A percentile compares a stretch with the other conserved stretches of the same genome.
Conservation (phyloP, 2,113 vertebrate species). For the Oncorhynchus gorbuscha region DNA sequence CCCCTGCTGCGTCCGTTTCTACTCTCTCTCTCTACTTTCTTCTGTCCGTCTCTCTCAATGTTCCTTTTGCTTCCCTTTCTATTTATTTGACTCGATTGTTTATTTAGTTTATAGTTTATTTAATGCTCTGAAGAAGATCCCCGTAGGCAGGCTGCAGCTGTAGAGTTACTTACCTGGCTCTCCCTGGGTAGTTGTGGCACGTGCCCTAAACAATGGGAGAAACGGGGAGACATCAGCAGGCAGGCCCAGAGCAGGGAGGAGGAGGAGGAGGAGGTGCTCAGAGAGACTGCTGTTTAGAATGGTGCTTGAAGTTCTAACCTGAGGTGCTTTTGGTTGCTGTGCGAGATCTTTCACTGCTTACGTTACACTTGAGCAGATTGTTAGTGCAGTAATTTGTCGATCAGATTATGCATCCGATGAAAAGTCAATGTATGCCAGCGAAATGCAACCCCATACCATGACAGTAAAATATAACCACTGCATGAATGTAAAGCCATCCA, state of each 20-base stretch:
- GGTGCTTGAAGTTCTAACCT: neutral
- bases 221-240: neutral
- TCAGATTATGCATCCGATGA: no score
- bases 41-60: neutral
- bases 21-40: neutral
- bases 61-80: neutral
- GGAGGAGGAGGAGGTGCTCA: neutral
- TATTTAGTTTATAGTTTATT: no score
- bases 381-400: no score
- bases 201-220: constrained; percentile 12
- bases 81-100: neutral
- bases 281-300: neutral
- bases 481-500: neutral
- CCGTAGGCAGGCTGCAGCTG: constrained; percentile 42
- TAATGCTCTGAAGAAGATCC: neutral
- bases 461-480: neutral
- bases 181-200: constrained; percentile 5
- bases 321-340: neutral
- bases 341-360: neutral
- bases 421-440: no score
- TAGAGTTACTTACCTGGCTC: constrained; percentile 33
- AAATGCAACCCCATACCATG: no score
- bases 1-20: neutral
- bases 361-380: no score
- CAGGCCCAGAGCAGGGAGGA: no score